Evolutionary conservation across 2,888 invertebrate species (phyloP).

Genomic region (Prosapia bicincta): DNA sequence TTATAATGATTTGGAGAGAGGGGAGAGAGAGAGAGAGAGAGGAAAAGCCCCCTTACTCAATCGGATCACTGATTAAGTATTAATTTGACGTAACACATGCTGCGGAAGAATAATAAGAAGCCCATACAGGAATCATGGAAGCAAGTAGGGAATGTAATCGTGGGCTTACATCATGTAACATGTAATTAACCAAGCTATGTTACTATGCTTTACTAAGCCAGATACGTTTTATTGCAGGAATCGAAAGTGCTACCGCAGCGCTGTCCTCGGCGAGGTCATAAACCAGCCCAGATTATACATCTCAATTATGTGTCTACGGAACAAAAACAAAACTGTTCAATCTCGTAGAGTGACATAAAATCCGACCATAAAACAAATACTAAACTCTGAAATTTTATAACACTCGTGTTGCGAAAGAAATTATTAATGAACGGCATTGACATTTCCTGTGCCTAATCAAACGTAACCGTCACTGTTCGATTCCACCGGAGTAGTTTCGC

Average conservation of each 20-base stretch:
- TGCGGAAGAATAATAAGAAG: background rate
- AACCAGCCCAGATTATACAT: background rate
- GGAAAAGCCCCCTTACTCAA: no score
- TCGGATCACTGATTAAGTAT: no score
- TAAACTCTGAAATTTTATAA: background rate
- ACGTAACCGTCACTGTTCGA: conserved; percentile 10
- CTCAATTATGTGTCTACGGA: background rate
- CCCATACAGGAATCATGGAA: background rate
- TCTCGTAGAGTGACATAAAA: background rate
- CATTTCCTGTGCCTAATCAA: conserved; percentile 21
- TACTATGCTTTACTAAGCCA: background rate
- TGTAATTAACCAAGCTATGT: background rate
- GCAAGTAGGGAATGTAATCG: background rate
- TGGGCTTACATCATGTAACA: background rate
- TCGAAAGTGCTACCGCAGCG: background rate
- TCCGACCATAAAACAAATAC: background rate
- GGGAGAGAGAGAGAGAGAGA: no score
- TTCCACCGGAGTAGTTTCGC: background rate
- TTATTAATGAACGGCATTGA: conserved; percentile 28
- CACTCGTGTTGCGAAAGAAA: conserved; percentile 13
- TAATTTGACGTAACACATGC: background rate
- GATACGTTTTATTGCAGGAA: background rate
- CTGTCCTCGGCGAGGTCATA: background rate
- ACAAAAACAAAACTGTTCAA: background rate
- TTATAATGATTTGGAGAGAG: no score